Evolutionary conservation across 2,797 vertebrate genomes (phyloP).

Genomic region (Okamejei kenojei): DNA sequence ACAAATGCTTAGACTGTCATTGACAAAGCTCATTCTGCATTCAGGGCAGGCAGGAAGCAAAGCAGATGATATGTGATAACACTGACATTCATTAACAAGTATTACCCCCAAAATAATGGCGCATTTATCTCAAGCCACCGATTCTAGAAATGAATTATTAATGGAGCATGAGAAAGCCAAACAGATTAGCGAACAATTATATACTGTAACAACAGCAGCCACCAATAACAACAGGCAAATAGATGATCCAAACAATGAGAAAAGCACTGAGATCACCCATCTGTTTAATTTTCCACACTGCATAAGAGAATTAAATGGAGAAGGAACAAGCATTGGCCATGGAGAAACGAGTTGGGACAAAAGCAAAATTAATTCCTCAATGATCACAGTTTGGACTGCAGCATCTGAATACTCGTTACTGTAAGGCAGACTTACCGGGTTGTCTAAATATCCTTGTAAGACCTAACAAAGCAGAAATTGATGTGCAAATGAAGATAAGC

Average conservation of each 20-base stretch:
- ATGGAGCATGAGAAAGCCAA: constrained; percentile 32
- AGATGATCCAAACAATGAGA: constrained; percentile 27
- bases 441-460: constrained; percentile 55
- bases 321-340: constrained; percentile 35
- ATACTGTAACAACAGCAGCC: constrained; percentile 36
- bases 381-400: neutral
- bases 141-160: constrained; percentile 43
- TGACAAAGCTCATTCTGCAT: constrained; percentile 49
- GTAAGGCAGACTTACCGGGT: constrained; percentile 48
- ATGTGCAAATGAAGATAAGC: neutral
- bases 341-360: constrained; percentile 35
- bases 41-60: constrained; percentile 51
- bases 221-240: constrained; percentile 33
- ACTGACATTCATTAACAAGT: constrained; percentile 52
- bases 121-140: constrained; percentile 59
- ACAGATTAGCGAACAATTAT: constrained; percentile 37
- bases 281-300: constrained; percentile 35
- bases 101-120: constrained; percentile 52
- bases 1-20: constrained; percentile 41
- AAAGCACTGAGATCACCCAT: constrained; percentile 35
- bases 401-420: neutral
- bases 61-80: constrained; percentile 60
- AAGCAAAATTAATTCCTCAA: constrained; percentile 40
- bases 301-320: constrained; percentile 37
- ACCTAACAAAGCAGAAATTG: constrained; percentile 46